Conservation (phyloP, 2,888 invertebrate species). For the Drosophila birchii region DNA sequence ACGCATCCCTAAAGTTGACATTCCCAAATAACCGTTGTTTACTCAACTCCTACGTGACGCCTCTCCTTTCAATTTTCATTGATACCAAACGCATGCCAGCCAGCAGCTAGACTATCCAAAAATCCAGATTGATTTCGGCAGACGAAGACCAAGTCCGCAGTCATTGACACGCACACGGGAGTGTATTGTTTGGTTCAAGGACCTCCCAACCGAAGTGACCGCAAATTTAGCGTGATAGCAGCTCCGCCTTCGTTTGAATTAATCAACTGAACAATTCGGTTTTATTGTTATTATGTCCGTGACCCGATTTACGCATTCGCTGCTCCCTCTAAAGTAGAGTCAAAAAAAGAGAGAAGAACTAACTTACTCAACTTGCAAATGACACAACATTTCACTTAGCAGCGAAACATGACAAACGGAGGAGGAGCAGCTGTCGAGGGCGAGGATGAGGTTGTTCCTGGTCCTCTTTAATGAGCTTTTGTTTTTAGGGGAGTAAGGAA, state of each 20-base stretch:
- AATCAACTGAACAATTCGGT: conserved; percentile 43
- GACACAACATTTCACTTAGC: conserved; percentile 54
- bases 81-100: conserved; percentile 1
- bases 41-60: conserved; percentile 38
- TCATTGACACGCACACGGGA: conserved; percentile 48
- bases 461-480: conserved; percentile 42
- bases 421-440: conserved; percentile 18
- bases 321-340: conserved; percentile 4
- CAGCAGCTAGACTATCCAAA: conserved; percentile 1
- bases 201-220: conserved; percentile 26
- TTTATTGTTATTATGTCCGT: conserved; percentile 44
- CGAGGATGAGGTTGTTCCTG: conserved; percentile 13
- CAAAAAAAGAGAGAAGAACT: conserved; percentile 15
- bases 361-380: conserved; percentile 50
- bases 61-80: conserved; percentile 18
- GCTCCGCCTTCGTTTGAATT: conserved; percentile 24
- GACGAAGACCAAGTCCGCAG: conserved; percentile 27
- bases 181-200: conserved; percentile 8
- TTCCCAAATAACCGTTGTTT: conserved; percentile 17
- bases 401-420: conserved; percentile 36
- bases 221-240: conserved; percentile 13
- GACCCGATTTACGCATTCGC: conserved; percentile 49
- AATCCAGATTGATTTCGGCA: conserved; percentile 46
- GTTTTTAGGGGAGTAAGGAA: conserved; percentile 20
- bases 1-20: conserved; percentile 14